Evolutionary conservation across 2,888 invertebrate species (phyloP).

Genomic region (Hylaea fasciaria): DNA sequence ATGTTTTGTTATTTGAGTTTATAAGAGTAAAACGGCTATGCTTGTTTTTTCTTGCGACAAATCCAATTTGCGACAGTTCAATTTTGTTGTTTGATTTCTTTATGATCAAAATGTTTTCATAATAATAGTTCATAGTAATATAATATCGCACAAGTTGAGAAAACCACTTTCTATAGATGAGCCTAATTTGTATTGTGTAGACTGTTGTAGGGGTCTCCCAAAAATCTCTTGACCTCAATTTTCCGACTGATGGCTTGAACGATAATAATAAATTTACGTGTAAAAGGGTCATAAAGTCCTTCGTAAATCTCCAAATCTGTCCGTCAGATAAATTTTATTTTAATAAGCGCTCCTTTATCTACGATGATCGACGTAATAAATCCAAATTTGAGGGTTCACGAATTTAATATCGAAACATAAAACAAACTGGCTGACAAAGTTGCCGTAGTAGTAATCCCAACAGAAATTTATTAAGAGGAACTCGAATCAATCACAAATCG

Average conservation of each 20-base stretch:
- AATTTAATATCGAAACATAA: slow-evolving; percentile 66
- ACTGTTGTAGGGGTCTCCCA: slow-evolving; percentile 3
- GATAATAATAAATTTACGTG: neutral
- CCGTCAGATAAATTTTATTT: slow-evolving; percentile 62
- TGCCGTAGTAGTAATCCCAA: slow-evolving; percentile 57
- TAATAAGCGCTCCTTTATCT: slow-evolving; percentile 64
- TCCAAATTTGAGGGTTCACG: slow-evolving; percentile 52
- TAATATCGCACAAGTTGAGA: no score
- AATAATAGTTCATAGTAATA: no score
- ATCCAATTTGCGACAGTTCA: no score
- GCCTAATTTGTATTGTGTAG: neutral
- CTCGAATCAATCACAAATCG: slow-evolving; percentile 79
- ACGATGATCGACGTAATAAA: slow-evolving; percentile 59
- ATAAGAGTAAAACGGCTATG: no score
- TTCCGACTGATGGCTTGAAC: slow-evolving; percentile 34
- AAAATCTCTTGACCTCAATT: slow-evolving; percentile 41
- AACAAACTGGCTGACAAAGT: slow-evolving; percentile 67
- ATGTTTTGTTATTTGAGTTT: neutral
- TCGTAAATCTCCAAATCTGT: slow-evolving; percentile 50
- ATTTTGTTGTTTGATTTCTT: no score
- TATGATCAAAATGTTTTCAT: no score
- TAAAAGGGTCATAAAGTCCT: slow-evolving; percentile 48
- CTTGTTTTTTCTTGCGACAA: no score
- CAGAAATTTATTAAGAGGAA: slow-evolving; percentile 71
- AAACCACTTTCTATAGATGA: no score